These are phyloP conservation scores for Drosophila seclusa DNA, from an alignment of 2,888 invertebrate species.

Conservation along the genomic window DNA sequence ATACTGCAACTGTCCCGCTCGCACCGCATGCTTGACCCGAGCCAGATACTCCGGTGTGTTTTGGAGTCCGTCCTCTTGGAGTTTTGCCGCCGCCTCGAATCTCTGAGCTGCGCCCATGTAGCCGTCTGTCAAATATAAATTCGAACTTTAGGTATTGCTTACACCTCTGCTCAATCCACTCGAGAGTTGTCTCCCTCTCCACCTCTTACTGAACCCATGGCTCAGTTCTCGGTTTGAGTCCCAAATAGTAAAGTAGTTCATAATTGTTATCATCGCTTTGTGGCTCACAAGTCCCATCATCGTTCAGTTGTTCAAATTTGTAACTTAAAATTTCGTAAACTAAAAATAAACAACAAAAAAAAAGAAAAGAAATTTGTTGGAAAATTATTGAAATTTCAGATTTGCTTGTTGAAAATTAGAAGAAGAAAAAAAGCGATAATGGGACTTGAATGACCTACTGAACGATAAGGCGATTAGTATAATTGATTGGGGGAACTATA, in stretches of 20 bases:
- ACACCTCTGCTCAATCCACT: background rate
- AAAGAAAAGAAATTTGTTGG: background rate
- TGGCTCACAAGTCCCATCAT: slow-evolving; percentile 12
- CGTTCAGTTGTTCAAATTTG: slow-evolving; percentile 11
- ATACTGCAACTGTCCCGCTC: slow-evolving; percentile 53
- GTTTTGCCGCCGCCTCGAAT: slow-evolving; percentile 46
- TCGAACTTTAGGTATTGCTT: background rate
- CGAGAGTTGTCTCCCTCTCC: background rate
- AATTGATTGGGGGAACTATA: background rate
- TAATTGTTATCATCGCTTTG: slow-evolving; percentile 1
- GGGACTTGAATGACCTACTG: slow-evolving; percentile 7
- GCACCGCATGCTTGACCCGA: slow-evolving; percentile 51
- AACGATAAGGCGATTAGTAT: slow-evolving; percentile 3
- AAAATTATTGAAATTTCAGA: background rate
- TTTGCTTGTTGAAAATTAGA: background rate
- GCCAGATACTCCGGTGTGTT: slow-evolving; percentile 36
- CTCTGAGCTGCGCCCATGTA: slow-evolving; percentile 56
- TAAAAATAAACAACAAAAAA: background rate
- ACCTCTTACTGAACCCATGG: background rate
- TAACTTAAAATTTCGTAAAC: slow-evolving; percentile 14
- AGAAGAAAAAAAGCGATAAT: background rate
- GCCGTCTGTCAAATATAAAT: slow-evolving; percentile 46
- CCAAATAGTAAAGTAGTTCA: slow-evolving; percentile 15
- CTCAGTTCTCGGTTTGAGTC: slow-evolving; percentile 9
- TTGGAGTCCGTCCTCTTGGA: slow-evolving; percentile 18